A percentile compares a stretch with the other conserved stretches of the same genome.
Evolutionary conservation across 2,113 vertebrate species (phyloP).

Genomic region (Seriola aureovittata): DNA sequence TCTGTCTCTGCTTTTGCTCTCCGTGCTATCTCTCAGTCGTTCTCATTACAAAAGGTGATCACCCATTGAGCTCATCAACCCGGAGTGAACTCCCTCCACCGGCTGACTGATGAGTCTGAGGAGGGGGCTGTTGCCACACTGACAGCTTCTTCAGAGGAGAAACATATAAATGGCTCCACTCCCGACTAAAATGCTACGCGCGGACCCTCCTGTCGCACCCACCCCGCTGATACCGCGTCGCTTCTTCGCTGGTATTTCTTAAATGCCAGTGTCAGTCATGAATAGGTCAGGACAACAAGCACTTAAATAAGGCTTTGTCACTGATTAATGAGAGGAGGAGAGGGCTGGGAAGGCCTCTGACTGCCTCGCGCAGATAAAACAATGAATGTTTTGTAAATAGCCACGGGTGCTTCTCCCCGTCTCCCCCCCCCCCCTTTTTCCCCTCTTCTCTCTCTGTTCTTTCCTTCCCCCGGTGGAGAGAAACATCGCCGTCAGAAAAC

Average conservation of each 20-base stretch:
- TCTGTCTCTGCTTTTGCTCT: conserved; percentile 33
- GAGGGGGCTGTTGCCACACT: conserved; percentile 60
- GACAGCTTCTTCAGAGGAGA: conserved; percentile 76
- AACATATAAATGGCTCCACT: conserved; percentile 73
- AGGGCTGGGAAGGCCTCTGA: conserved; percentile 74
- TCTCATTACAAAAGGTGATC: conserved; percentile 79
- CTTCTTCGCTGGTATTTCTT: conserved; percentile 82
- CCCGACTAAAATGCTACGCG: conserved; percentile 59
- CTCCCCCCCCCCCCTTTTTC: neutral
- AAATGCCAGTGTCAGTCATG: conserved; percentile 84
- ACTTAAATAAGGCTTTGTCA: conserved; percentile 83
- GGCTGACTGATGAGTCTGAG: conserved; percentile 68
- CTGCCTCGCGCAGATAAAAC: conserved; percentile 78
- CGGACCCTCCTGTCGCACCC: conserved; percentile 35
- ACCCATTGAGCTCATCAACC: conserved; percentile 79
- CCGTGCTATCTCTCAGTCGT: conserved; percentile 37
- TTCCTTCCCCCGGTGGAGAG: conserved; percentile 52
- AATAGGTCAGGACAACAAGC: conserved; percentile 85
- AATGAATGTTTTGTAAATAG: conserved; percentile 84
- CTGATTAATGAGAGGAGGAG: conserved; percentile 83
- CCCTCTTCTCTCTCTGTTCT: conserved; percentile 47
- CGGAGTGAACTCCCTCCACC: conserved; percentile 56
- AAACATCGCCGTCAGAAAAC: conserved; percentile 67
- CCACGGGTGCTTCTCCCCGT: conserved; percentile 68
- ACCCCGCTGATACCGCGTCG: conserved; percentile 45